Evolutionary conservation across 2,797 vertebrate genomes (phyloP).

Genomic region (Delichon dasypus): DNA sequence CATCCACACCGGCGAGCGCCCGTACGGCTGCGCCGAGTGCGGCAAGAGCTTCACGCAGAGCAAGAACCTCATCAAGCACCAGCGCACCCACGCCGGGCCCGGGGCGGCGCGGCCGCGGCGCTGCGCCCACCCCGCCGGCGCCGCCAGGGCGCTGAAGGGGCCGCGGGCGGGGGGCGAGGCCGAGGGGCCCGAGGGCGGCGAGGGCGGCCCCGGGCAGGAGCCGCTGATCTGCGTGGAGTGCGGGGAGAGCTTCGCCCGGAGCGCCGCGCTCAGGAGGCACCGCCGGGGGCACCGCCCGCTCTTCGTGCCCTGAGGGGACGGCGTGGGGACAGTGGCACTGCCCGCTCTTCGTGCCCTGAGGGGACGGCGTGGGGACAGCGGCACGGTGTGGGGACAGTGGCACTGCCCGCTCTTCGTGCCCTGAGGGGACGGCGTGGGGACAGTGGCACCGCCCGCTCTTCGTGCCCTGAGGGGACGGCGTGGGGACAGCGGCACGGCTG

Average conservation of each 20-base stretch:
- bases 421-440: not conserved
- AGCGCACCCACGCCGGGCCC: conserved; percentile 65
- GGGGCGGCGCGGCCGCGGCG: conserved; percentile 56
- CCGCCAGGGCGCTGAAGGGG: not conserved
- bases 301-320: not conserved
- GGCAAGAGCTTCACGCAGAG: conserved; percentile 79
- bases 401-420: not conserved
- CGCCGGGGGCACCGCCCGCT: conserved; percentile 48
- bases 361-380: not conserved
- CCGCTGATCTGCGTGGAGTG: conserved; percentile 63
- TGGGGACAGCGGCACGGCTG: not conserved
- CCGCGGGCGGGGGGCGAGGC: not conserved
- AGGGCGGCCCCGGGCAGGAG: not conserved
- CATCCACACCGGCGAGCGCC: conserved; percentile 75
- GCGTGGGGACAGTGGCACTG: not conserved
- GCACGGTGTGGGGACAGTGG: too few relatives aligned
- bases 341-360: not conserved
- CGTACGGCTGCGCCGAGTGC: conserved; percentile 72
- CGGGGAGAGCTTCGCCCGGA: conserved; percentile 53
- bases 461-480: not conserved
- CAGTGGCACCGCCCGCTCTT: too few relatives aligned
- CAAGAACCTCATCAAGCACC: conserved; percentile 78
- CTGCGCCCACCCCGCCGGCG: conserved; percentile 20
- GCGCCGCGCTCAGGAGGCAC: conserved; percentile 51
- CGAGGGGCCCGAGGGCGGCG: not conserved